Base-by-base conservation (phyloP, 2,888 invertebrate genomes). In the Sycophila texana region DNA sequence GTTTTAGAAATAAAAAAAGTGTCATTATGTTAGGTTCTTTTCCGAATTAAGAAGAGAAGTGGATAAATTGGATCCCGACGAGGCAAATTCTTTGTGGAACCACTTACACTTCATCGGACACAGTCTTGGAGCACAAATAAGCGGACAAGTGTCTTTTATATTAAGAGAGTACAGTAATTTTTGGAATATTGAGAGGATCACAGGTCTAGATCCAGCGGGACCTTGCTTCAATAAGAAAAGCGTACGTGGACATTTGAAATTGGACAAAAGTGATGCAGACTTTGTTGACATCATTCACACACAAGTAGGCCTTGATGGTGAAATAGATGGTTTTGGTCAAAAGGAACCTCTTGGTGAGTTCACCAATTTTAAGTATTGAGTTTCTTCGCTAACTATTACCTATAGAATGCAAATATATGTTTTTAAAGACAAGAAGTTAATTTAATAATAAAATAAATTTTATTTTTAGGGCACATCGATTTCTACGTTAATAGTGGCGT, bases 401-500 rank as follows among this genome's bases (percentile, higher is more conserved):
- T n/a, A n/a, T n/a, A n/a, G n/a, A n/a, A n/a, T n/a, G n/a, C n/a
- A n/a, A n/a, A n/a, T n/a, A n/a, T n/a, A n/a, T n/a, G n/a, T n/a
- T n/a, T n/a, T n/a, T n/a, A n/a, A n/a, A n/a, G n/a, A n/a, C n/a
- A 93, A 93, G 70, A 68, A 26, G n/a, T 13, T 57, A 20, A 61
- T 67, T 5, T 0, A 22, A 26, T 60, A 49, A 10, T 53, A 57
- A 47, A 57, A 26, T 16, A 5, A 47, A 16, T 47, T 72, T 4
- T 4, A 18, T 47, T 57, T 73, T 53, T 14, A 81, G 81, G 81
- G 7, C 91, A 94, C 82, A 92, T 93, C 0, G 95, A 95, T 86
- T 94, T 94, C 85, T 95, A 94, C 86, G 93, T 94, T 0, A 95
- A 94, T 79, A 94, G 94, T 0, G 95, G 94, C 0, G 91, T 92